A percentile compares a stretch with the other conserved stretches of the same genome.
Conservation (phyloP, 2,113 vertebrate genomes). For the Muntiacus muntjak region DNA sequence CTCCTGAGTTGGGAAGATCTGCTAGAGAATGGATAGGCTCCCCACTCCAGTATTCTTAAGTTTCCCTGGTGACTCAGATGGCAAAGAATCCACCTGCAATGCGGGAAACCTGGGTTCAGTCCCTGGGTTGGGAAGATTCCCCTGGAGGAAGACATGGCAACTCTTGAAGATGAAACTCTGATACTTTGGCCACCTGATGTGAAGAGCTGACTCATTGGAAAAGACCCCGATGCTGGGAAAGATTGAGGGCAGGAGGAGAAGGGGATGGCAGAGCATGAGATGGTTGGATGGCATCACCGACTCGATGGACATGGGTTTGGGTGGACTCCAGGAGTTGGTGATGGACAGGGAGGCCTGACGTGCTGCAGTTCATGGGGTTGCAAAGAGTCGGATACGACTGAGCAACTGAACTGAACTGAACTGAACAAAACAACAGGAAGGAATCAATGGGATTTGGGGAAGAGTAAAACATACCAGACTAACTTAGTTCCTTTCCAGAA, state of each 20-base stretch:
- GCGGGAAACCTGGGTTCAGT: neutral
- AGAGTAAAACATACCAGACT: neutral
- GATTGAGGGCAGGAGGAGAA: no score
- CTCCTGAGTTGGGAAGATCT: neutral
- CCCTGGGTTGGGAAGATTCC: neutral
- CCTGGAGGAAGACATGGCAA: neutral
- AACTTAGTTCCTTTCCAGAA: neutral
- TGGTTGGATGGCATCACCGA: no score
- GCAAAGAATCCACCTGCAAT: neutral
- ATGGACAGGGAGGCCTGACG: no score
- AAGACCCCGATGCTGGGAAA: no score
- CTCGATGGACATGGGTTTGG: no score
- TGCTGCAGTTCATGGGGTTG: neutral
- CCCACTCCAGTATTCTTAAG: neutral
- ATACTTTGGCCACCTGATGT: no score
- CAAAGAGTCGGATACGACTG: neutral
- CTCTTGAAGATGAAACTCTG: neutral
- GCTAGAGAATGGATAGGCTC: neutral
- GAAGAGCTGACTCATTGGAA: no score
- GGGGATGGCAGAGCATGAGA: no score
- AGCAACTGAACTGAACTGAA: no score
- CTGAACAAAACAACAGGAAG: neutral
- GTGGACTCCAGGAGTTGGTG: no score
- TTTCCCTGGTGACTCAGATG: neutral
- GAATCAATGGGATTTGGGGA: neutral